Conservation (phyloP, 2,113 vertebrate genomes). For the Ciconia stormi region DNA sequence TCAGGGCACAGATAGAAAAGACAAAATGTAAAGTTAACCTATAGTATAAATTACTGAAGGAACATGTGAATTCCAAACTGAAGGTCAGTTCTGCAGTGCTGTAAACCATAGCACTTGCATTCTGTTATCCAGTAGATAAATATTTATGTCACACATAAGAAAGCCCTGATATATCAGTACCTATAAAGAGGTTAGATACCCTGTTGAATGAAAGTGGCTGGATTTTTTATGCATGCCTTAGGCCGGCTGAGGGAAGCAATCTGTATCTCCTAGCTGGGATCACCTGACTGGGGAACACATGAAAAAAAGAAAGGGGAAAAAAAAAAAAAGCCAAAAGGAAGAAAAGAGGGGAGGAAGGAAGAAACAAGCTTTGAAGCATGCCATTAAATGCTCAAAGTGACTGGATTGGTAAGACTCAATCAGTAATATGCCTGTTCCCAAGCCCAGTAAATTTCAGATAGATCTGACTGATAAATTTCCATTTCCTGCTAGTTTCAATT, state of each 20-base stretch:
- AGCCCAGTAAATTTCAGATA: not conserved
- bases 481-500: not conserved
- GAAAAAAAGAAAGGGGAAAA: fast-evolving
- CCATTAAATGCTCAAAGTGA: not conserved
- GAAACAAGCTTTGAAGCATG: not conserved
- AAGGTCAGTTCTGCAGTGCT: slow-evolving; percentile 15
- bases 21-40: not conserved
- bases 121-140: not conserved
- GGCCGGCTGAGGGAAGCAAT: slow-evolving; percentile 10
- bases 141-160: slow-evolving; percentile 29
- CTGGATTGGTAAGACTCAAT: not conserved
- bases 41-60: slow-evolving; percentile 13
- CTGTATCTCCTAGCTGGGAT: not conserved
- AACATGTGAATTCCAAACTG: not conserved
- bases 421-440: not conserved
- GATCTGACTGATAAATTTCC: not conserved
- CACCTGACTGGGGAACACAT: not conserved
- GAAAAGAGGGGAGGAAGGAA: not conserved
- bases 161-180: not conserved
- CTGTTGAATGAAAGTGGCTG: slow-evolving; percentile 1
- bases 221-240: slow-evolving; percentile 21
- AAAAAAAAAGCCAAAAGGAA: not conserved
- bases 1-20: not conserved
- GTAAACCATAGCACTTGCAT: not conserved
- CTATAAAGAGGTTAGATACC: slow-evolving; percentile 8